Conservation (phyloP, 2,888 invertebrate species). For the Amphipyra berbera region DNA sequence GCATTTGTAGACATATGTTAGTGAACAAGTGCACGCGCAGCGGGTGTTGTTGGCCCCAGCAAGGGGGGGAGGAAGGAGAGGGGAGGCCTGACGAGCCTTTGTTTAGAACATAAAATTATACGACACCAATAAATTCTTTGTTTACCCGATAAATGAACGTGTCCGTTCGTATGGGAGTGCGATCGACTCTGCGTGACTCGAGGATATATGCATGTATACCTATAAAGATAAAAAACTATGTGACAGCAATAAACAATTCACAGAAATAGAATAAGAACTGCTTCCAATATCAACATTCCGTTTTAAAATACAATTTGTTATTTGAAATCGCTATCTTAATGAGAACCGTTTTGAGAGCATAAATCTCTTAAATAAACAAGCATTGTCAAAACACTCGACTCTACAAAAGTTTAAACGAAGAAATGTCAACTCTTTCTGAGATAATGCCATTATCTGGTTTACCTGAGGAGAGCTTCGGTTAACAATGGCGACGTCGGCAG, state of each 20-base stretch:
- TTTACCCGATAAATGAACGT: slow-evolving; percentile 86
- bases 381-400: slow-evolving; percentile 85
- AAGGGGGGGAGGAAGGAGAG: slow-evolving; percentile 39
- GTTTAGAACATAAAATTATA: slow-evolving; percentile 89
- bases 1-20: slow-evolving; percentile 82
- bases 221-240: slow-evolving; percentile 55
- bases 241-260: slow-evolving; percentile 53
- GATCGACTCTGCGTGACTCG: slow-evolving; percentile 73
- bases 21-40: slow-evolving; percentile 83
- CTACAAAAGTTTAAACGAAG: slow-evolving; percentile 80
- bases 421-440: slow-evolving; percentile 86
- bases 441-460: slow-evolving; percentile 86
- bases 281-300: slow-evolving; percentile 22
- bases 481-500: slow-evolving; percentile 84
- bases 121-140: slow-evolving; percentile 88
- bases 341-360: slow-evolving; percentile 65
- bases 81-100: slow-evolving; percentile 79
- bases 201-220: slow-evolving; percentile 57
- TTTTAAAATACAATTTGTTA: slow-evolving; percentile 57
- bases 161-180: slow-evolving; percentile 74
- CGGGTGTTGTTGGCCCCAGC: slow-evolving; percentile 65
- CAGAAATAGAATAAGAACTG: slow-evolving; percentile 37
- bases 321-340: slow-evolving; percentile 73
- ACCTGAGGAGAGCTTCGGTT: slow-evolving; percentile 81
- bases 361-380: slow-evolving; percentile 82